Evolutionary conservation across 2,113 vertebrate species (phyloP).

Genomic region (Catharus fuscescens): DNA sequence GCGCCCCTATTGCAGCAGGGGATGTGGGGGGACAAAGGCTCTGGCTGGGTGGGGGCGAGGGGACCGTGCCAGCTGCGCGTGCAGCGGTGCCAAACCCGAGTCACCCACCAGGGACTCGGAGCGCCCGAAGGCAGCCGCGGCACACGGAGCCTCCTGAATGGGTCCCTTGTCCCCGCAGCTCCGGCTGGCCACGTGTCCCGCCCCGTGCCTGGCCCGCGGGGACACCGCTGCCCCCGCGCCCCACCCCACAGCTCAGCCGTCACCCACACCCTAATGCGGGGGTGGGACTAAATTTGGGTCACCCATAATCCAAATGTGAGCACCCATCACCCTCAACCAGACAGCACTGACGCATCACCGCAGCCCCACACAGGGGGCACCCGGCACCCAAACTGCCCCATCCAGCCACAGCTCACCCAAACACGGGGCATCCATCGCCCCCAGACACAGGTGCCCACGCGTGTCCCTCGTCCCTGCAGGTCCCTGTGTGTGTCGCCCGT

Average conservation of each 20-base stretch:
- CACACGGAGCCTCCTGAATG: background rate
- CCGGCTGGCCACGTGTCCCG: background rate
- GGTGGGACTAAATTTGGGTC: background rate
- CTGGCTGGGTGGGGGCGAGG: background rate
- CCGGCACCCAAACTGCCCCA: background rate
- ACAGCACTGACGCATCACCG: background rate
- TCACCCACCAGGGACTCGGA: background rate
- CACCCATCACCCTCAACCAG: background rate
- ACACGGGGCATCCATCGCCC: too few relatives aligned
- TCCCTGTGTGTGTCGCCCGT: too few relatives aligned
- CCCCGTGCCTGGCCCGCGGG: slow-evolving; percentile 16
- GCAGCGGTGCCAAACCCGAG: background rate
- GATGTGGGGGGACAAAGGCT: background rate
- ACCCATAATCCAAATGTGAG: background rate
- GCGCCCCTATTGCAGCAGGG: accelerated
- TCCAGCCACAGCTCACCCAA: background rate
- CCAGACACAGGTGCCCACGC: too few relatives aligned
- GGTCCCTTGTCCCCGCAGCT: background rate
- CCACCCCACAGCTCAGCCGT: background rate
- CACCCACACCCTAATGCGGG: background rate
- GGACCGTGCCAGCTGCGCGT: background rate
- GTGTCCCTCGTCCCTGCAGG: too few relatives aligned
- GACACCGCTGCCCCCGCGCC: background rate
- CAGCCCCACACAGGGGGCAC: background rate
- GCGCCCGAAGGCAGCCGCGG: background rate